Base-by-base conservation (phyloP, 2,797 vertebrate species). In the Malurus splendens region DNA sequence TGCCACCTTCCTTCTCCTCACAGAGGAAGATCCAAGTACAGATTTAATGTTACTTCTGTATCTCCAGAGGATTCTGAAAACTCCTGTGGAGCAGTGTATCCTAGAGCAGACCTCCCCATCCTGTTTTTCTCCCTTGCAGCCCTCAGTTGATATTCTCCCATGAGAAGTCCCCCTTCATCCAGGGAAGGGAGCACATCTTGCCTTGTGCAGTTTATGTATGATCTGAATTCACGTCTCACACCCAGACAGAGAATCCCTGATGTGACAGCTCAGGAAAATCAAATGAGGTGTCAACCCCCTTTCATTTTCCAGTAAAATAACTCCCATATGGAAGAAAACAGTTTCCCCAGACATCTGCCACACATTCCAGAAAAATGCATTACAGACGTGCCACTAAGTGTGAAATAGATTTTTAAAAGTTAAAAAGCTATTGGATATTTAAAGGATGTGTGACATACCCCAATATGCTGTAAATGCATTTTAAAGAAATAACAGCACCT, bases 281-380 rank as follows among this genome's bases (percentile, higher is more conserved):
- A 90, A 90, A 73, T 82, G 82, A 93, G 87, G 87, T 92, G 89
- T 80, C 92, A 90, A 84, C 76, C 45, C 59, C 61, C 50, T 66
- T 88, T 90, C 82, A 90, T 92, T 92, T 93, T 92, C 70, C 87
- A 88, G 90, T 80, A 86, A 92, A 95, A 93, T 95, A 93, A 93
- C 81, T 52, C 77, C 78, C 96, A 96, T 96, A 96, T 94, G 96
- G 96, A 81, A 93, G 78, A 95, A 95, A 92, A 95, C 59, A 90
- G 89, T 93, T 96, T 96, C 93, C 81, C 77, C 91, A 82, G 90
- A 75, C 95, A 96, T 90, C 94, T 95, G 95, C 79, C 87, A 90
- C 92, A 90, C 67, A 41, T 93, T 92, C 88, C 92, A 90, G 87
- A 95, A 94, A 93, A 93, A 89, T 12, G 48, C 62, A 83, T 68